These are phyloP conservation scores for Spea bombifrons DNA, from an alignment of 2,113 vertebrate genomes.

Conservation along the genomic window DNA sequence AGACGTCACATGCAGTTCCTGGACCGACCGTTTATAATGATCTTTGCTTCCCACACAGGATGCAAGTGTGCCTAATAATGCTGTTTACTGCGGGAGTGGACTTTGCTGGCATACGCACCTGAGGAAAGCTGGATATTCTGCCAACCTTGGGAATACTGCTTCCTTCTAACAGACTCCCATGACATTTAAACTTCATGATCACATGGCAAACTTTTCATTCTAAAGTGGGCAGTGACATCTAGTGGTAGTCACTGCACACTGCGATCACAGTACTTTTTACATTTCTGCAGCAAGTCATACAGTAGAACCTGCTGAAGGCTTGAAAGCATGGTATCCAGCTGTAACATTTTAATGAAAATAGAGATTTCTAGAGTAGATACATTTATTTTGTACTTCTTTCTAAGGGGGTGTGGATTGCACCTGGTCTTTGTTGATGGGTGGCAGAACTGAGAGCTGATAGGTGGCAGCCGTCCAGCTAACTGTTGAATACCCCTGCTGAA, in stretches of 20 bases:
- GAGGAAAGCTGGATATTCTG: neutral
- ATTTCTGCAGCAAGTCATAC: no score
- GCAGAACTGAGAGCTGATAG: no score
- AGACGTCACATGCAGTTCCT: neutral
- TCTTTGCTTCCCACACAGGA: neutral
- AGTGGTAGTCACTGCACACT: neutral
- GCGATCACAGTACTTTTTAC: neutral
- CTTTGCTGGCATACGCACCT: slow-evolving; percentile 19
- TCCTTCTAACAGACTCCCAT: neutral
- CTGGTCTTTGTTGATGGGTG: no score
- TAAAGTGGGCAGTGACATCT: slow-evolving; percentile 6
- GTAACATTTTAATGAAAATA: no score
- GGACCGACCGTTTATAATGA: no score
- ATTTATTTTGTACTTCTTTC: no score
- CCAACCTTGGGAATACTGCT: neutral
- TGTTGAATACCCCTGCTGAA: no score
- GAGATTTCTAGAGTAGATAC: no score
- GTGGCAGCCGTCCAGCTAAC: no score
- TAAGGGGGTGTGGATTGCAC: no score
- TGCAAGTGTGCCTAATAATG: neutral
- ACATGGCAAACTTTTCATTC: neutral
- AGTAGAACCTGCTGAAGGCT: no score
- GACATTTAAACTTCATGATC: slow-evolving; percentile 19
- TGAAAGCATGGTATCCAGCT: no score
- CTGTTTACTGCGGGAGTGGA: neutral